Percentiles rank a stretch among this genome's conserved stretches.
phyloP scores from a whole-genome alignment of 2,888 invertebrate genomes.

The Ophioninae sp. region DNA sequence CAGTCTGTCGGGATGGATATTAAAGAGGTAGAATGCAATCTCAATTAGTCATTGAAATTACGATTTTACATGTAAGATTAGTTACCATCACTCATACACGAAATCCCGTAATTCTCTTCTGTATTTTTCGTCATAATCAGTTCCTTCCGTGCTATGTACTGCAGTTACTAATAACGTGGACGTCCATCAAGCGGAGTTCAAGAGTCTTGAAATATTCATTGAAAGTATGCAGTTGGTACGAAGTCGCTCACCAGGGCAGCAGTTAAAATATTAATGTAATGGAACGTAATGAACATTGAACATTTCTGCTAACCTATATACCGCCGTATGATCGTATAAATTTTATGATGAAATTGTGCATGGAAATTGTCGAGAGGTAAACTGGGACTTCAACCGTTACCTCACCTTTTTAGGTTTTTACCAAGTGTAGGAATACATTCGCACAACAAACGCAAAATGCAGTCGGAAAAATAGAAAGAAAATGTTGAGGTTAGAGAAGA shows the following conservation, averaged over 20 bases:
- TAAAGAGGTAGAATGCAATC: too few relatives aligned
- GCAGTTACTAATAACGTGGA: background rate
- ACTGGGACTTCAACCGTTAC: conserved; percentile 31
- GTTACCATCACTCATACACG: too few relatives aligned
- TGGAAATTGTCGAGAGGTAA: conserved; percentile 34
- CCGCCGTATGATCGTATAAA: conserved; percentile 3
- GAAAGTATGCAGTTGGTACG: background rate
- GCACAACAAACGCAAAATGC: conserved; percentile 1
- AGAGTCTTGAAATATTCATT: background rate
- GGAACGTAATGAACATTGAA: conserved; percentile 23
- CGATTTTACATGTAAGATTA: too few relatives aligned
- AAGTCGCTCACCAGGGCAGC: background rate
- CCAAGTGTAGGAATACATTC: background rate
- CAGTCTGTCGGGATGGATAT: too few relatives aligned
- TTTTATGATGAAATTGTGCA: conserved; percentile 14
- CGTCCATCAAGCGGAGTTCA: background rate
- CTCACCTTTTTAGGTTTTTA: background rate
- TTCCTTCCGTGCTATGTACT: background rate
- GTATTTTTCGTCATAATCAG: background rate
- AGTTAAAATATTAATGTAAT: conserved; percentile 18
- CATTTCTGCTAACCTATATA: conserved; percentile 14
- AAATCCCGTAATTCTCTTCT: background rate
- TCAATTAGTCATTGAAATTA: too few relatives aligned
- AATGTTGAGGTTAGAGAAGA: conserved; percentile 35
- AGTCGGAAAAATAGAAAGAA: conserved; percentile 40